A percentile compares a stretch with the other conserved stretches of the same genome.
Conservation (phyloP, 92 coral and sea anemone genomes). For the Porites evermanni region DNA sequence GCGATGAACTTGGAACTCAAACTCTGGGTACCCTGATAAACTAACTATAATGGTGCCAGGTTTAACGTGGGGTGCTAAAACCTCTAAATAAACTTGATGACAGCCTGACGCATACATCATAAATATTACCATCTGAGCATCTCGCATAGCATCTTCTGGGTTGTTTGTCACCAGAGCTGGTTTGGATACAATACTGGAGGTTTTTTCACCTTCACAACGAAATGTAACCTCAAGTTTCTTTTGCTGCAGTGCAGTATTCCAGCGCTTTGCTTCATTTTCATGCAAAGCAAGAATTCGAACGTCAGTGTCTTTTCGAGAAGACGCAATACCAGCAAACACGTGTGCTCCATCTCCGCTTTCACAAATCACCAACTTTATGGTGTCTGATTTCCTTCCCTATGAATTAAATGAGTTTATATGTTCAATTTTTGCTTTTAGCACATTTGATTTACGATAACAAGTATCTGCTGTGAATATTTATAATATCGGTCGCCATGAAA, state of each 20-base stretch:
- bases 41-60: constrained; percentile 69
- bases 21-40: constrained; percentile 67
- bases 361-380: constrained; percentile 59
- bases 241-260: constrained; percentile 47
- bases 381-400: constrained; percentile 29
- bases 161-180: constrained; percentile 67
- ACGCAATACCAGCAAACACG: constrained; percentile 68
- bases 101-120: constrained; percentile 63
- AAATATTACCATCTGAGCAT: constrained; percentile 66
- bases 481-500: too few relatives aligned
- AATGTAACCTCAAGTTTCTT: constrained; percentile 40
- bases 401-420: too few relatives aligned
- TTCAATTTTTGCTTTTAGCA: too few relatives aligned
- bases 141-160: constrained; percentile 74
- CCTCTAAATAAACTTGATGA: constrained; percentile 62
- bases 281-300: constrained; percentile 63
- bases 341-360: constrained; percentile 71
- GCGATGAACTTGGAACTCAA: constrained; percentile 58
- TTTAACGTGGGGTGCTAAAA: constrained; percentile 50
- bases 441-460: too few relatives aligned
- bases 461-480: too few relatives aligned
- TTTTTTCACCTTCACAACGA: constrained; percentile 31
- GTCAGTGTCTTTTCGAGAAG: constrained; percentile 58
- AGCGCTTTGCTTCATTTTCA: constrained; percentile 69
- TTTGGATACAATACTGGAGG: constrained; percentile 39